Base-by-base conservation (phyloP, 1,140 invertebrate genomes). In the Diabrotica undecimpunctata region DNA sequence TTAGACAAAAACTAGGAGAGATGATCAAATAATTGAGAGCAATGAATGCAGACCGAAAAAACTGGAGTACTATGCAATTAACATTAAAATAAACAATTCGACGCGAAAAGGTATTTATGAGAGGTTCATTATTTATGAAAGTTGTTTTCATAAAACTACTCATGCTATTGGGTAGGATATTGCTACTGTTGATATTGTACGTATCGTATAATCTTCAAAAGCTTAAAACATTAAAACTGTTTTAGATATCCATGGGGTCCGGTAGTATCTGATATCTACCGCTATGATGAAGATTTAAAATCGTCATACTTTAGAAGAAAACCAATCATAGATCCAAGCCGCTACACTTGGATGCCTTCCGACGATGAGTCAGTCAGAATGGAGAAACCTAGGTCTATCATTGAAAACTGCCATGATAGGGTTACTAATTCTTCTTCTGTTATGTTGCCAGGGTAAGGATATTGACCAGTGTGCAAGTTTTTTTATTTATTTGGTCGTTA, bases 291-390 rank as follows among this genome's bases (percentile, higher is more conserved):
- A 71, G 90, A 91, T 54, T 82, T 89, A 77, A 86, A 89, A 72
- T 88, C 83, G 80, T 90, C 88, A 69, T 91, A 90, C 82, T 90
- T 92, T 77, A 83, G 90, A 53, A 83, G 90, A 52, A 83, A 90
- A 73, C 88, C 89, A 52, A 87, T 87, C 65, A 88, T 89, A 7
- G 89, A 92, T 80, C 88, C 88, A 54, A 89, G 88, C 77, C 82
- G 87, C 62, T 91, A 90, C 79, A 86, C 85, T 41, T 91, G 88
- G 87, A 83, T 90, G 77, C 84, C 86, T 36, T 87, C 90, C 64
- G 89, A 90, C 77, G 88, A 90, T 74, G 88, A 90, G 74, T 84
- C 84, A 63, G 83, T 83, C 62, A 83, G 85, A 75, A 82, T 90
- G 83, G 88, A 90, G 75, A 84, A 85, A 81, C 86, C 87, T 67